A percentile compares a stretch with the other conserved stretches of the same genome.
phyloP scores from a whole-genome alignment of 1,140 invertebrate genomes.

The Atta texana region DNA sequence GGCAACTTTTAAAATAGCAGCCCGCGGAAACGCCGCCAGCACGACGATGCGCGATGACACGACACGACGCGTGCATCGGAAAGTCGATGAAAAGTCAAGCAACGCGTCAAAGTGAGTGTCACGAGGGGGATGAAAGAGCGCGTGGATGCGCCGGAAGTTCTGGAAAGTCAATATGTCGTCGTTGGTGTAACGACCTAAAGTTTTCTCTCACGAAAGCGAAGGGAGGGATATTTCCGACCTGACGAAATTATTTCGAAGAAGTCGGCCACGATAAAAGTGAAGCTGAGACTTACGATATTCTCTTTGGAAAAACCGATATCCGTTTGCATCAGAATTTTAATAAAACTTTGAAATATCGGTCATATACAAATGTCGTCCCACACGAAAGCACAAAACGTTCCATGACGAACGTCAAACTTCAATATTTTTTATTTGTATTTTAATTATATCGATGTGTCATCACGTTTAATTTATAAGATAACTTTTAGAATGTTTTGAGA shows the following conservation, averaged over 20 bases:
- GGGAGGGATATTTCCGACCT: conserved; percentile 28
- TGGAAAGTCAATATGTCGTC: conserved; percentile 56
- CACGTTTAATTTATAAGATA: background rate
- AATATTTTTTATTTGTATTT: background rate
- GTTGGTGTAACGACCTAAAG: conserved; percentile 40
- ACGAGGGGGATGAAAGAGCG: conserved; percentile 22
- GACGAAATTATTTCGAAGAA: conserved; percentile 46
- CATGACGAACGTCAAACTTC: background rate
- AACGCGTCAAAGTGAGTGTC: conserved; percentile 25
- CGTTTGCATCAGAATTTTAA: conserved; percentile 39
- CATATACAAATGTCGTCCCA: background rate
- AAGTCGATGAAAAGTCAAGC: conserved; percentile 28
- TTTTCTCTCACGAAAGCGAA: conserved; percentile 15
- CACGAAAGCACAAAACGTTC: background rate
- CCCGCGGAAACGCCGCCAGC: conserved; percentile 32
- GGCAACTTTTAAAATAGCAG: conserved; percentile 71
- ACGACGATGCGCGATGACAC: background rate
- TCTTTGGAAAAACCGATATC: conserved; percentile 27
- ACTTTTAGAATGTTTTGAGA: background rate
- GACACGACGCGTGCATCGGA: conserved; percentile 35
- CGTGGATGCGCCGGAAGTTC: conserved; percentile 48
- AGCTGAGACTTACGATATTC: conserved; percentile 25
- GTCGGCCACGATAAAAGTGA: conserved; percentile 41
- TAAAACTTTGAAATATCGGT: conserved; percentile 28
- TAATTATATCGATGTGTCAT: background rate